Percentiles rank a stretch among this genome's conserved stretches.
Evolutionary conservation across 2,797 vertebrate species (phyloP).

Genomic region (Decapterus maruadsi): DNA sequence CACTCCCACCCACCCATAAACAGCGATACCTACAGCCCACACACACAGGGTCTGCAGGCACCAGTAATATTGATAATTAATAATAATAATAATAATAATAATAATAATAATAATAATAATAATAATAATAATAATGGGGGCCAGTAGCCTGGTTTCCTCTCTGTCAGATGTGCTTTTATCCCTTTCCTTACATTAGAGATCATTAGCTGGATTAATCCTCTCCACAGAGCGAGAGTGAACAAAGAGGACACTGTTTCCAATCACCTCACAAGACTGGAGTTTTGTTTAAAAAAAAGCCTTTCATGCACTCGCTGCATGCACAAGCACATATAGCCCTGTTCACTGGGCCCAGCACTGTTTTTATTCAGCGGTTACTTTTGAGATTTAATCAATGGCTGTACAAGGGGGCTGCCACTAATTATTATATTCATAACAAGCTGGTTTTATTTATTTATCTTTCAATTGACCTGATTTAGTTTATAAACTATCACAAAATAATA

Average conservation of each 20-base stretch:
- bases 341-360: not conserved
- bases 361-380: not conserved
- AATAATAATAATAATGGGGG: conserved; percentile 30
- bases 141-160: conserved; percentile 30
- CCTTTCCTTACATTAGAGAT: conserved; percentile 70
- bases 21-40: conserved; percentile 4
- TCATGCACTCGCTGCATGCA: conserved; percentile 28
- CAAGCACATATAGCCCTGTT: conserved; percentile 23
- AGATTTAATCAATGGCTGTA: not conserved
- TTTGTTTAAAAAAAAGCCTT: conserved; percentile 51
- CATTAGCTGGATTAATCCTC: conserved; percentile 80
- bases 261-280: conserved; percentile 81
- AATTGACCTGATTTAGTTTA: not conserved
- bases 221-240: conserved; percentile 60
- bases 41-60: conserved; percentile 11
- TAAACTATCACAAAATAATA: not conserved
- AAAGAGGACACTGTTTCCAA: conserved; percentile 81
- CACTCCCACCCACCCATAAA: not conserved
- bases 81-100: too few relatives aligned
- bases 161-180: conserved; percentile 66
- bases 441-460: not conserved
- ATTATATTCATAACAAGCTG: not conserved
- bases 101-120: too few relatives aligned
- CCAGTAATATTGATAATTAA: conserved; percentile 27
- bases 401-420: accelerated